Conservation (phyloP, 2,888 invertebrate genomes). For the Elysia crispata region DNA sequence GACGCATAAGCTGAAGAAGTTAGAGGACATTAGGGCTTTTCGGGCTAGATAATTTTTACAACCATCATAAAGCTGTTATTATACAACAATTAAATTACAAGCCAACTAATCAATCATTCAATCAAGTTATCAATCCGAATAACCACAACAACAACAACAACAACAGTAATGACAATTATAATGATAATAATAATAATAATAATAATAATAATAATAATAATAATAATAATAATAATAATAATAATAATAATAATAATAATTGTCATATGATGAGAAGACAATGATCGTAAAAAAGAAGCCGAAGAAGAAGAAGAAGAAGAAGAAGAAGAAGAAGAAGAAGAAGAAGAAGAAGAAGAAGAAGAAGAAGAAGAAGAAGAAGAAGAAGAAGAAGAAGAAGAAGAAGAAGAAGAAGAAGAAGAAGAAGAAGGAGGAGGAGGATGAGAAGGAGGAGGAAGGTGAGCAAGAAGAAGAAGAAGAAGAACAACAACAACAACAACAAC, state of each 20-base stretch:
- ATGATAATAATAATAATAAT: background rate
- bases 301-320: too few relatives aligned
- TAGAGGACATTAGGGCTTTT: too few relatives aligned
- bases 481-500: background rate
- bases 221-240: background rate
- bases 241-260: slow-evolving; percentile 24
- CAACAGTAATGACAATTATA: background rate
- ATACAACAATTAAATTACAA: too few relatives aligned
- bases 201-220: background rate
- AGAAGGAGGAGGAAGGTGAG: too few relatives aligned
- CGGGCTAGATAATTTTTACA: too few relatives aligned
- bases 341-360: background rate
- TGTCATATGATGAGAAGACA: background rate
- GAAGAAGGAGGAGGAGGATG: too few relatives aligned
- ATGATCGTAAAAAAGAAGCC: background rate
- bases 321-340: background rate
- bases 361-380: background rate
- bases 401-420: background rate
- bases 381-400: background rate
- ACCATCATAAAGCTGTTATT: too few relatives aligned
- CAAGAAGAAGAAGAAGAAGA: too few relatives aligned
- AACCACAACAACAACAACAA: too few relatives aligned
- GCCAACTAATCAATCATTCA: background rate
- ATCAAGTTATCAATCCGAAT: background rate
- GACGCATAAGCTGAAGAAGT: too few relatives aligned